These are phyloP conservation scores for Oasisia sp. DNA, from an alignment of 2,888 invertebrate species.

Conservation along the genomic window DNA sequence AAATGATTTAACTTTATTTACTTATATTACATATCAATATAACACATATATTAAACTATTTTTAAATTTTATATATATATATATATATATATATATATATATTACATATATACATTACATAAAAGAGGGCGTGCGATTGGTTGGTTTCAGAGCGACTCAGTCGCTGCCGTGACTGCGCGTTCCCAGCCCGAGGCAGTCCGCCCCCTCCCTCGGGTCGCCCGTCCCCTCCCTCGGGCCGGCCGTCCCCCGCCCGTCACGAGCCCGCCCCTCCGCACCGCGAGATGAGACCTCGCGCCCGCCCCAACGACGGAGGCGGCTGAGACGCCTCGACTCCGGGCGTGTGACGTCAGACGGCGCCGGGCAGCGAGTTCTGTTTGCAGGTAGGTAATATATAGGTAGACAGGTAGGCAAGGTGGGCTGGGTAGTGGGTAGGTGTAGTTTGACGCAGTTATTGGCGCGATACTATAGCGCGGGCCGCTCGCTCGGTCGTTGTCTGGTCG, in stretches of 20 bases:
- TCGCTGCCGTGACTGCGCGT: neutral
- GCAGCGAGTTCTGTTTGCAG: slow-evolving; percentile 3
- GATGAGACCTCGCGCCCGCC: neutral
- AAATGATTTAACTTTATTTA: no score
- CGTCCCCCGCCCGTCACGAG: neutral
- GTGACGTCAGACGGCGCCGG: neutral
- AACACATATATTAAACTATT: no score
- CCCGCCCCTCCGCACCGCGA: neutral
- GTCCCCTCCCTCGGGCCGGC: neutral
- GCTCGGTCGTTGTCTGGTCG: neutral
- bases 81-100: no score
- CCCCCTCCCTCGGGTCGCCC: neutral
- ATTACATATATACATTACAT: neutral
- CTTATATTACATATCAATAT: no score
- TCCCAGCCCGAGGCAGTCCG: neutral
- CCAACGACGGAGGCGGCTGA: neutral
- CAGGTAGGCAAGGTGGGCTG: no score
- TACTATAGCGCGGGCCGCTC: neutral
- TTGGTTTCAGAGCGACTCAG: neutral
- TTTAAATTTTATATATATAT: no score
- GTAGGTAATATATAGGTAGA: no score
- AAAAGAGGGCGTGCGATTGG: neutral
- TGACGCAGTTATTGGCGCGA: neutral
- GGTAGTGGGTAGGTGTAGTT: no score
- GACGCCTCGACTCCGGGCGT: neutral